Evolutionary conservation across 2,888 invertebrate genomes (phyloP).

Genomic region (Camponotus fellah): DNA sequence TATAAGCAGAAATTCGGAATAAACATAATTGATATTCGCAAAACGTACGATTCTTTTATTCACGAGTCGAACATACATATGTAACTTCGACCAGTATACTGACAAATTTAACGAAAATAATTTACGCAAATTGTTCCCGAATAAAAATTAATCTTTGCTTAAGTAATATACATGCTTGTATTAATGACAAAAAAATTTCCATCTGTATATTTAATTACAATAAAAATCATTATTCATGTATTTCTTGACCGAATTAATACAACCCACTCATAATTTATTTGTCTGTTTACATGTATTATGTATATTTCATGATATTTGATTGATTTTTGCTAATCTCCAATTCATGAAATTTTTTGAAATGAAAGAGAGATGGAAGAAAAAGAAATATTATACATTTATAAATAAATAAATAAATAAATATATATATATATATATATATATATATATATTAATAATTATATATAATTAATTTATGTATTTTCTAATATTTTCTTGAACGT

Average conservation of each 20-base stretch:
- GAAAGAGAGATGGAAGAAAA: background rate
- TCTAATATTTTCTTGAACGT: background rate
- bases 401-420: too few species aligned
- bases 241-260: slow-evolving; percentile 3
- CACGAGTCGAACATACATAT: background rate
- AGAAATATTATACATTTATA: background rate
- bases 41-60: slow-evolving; percentile 10
- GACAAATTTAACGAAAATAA: slow-evolving; percentile 31
- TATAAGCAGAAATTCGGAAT: slow-evolving; percentile 22
- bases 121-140: slow-evolving; percentile 8
- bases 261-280: background rate
- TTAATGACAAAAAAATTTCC: slow-evolving; percentile 8
- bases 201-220: background rate
- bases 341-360: background rate
- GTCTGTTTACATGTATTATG: background rate
- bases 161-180: background rate
- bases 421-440: too few species aligned
- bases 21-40: slow-evolving; percentile 21
- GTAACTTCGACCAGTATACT: slow-evolving; percentile 11
- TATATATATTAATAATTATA: background rate
- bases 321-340: background rate
- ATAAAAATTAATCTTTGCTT: slow-evolving; percentile 25
- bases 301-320: background rate
- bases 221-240: background rate
- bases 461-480: background rate